phyloP scores from a whole-genome alignment of 2,888 invertebrate genomes.

The Linnaemya tessellans region DNA sequence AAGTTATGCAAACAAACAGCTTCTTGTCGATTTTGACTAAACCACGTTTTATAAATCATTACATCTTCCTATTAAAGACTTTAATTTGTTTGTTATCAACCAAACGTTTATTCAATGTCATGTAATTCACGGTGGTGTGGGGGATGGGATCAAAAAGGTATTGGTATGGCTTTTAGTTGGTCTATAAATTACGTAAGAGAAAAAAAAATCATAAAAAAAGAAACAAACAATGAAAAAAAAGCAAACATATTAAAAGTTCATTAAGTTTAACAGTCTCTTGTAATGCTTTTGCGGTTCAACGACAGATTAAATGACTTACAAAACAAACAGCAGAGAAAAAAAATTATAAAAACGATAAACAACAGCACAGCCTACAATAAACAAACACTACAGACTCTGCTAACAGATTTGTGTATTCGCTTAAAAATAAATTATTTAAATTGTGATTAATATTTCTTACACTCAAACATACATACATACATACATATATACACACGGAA shows the following conservation, averaged over 20 bases:
- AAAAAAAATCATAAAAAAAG: neutral
- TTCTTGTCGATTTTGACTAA: too few relatives aligned
- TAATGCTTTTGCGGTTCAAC: conserved; percentile 36
- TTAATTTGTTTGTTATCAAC: neutral
- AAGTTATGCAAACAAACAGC: too few relatives aligned
- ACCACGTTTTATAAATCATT: neutral
- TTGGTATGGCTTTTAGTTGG: conserved; percentile 5
- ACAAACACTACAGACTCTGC: neutral
- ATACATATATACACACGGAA: neutral
- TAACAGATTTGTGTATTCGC: neutral
- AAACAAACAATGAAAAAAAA: conserved; percentile 2
- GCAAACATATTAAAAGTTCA: conserved; percentile 44
- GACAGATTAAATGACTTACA: conserved; percentile 19
- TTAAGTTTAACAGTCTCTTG: conserved; percentile 40
- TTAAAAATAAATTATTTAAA: conserved; percentile 47
- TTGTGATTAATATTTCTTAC: conserved; percentile 32
- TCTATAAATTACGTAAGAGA: neutral
- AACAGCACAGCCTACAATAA: neutral
- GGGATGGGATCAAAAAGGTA: neutral
- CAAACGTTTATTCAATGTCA: neutral
- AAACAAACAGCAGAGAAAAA: conserved; percentile 1
- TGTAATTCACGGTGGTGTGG: neutral
- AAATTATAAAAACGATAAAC: conserved; percentile 16
- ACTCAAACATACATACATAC: neutral
- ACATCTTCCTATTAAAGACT: neutral